Base-by-base conservation (phyloP, 2,113 vertebrate species). In the Pituophis catenifer region DNA sequence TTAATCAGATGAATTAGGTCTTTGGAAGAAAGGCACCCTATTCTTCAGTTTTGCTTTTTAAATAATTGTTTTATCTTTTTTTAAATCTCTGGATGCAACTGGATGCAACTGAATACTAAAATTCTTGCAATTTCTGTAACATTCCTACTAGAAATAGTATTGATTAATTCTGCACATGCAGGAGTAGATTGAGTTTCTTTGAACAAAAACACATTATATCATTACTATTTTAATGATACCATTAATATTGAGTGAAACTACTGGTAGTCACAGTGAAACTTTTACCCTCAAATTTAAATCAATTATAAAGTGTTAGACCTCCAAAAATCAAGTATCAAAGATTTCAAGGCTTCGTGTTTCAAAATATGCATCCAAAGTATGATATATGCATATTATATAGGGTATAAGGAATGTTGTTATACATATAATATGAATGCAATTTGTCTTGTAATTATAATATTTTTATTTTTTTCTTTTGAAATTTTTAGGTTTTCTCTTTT, bases 281-380 rank as follows among this genome's bases (percentile, higher is more conserved):
- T 89, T 94, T 95, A 94, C 93, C 95, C 94, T 96, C 94, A 38
- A 57, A 92, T 90, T 57, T 94, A 95, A 94, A 95, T 95, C 93
- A 96, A 97, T 96, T 93, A 92, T 92, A 92, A 94, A 95, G 93
- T 96, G 93, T 92, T 95, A 94, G 95, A 96, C 95, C 96, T 96
- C 96, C 96, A 94, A 95, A 96, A 97, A 95, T 95, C 94, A 95
- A 88, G 94, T 91, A 92, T 65, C 53, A 58, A 94, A 96, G 95
- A 91, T 92, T 95, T 95, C 94, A 92, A 94, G 94, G 85, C 88
- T 75, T 48, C 92, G 86, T 96, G 94, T 93, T 95, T 91, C 93
- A 95, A 91, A 95, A 94, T 96, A 93, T 94, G 93, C 88, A 90
- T 92, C 7, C 89, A 86, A 93, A 93, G 91, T 86, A 93, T 88